Conservation (phyloP, 2,888 invertebrate species). For the Eupithecia pulchellata region DNA sequence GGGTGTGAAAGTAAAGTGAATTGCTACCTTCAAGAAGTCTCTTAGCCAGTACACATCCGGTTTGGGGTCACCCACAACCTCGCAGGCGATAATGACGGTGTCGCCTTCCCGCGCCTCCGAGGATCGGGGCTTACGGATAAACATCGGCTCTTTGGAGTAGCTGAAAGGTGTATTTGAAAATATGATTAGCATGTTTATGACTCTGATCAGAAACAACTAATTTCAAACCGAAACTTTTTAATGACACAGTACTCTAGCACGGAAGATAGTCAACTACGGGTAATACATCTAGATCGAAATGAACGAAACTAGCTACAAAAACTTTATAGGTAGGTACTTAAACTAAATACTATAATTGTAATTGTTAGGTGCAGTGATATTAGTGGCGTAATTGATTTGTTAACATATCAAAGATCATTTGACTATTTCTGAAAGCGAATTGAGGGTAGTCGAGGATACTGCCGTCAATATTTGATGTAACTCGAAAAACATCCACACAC, state of each 20-base stretch:
- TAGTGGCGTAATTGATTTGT: no score
- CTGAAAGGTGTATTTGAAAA: conserved; percentile 68
- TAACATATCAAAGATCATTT: no score
- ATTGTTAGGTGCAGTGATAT: no score
- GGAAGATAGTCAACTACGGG: no score
- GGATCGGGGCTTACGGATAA: conserved; percentile 92
- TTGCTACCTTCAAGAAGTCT: conserved; percentile 92
- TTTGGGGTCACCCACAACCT: conserved; percentile 95
- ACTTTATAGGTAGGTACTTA: no score
- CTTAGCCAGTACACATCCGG: conserved; percentile 95
- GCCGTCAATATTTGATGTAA: no score
- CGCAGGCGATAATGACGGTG: conserved; percentile 93
- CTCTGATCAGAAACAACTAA: neutral
- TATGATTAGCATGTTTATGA: neutral
- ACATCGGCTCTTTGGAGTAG: conserved; percentile 93
- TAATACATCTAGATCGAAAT: no score
- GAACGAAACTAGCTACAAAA: no score
- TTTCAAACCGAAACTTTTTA: neutral
- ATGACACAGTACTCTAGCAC: neutral
- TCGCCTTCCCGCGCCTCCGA: conserved; percentile 94
- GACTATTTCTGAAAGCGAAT: no score
- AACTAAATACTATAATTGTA: no score
- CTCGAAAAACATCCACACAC: no score
- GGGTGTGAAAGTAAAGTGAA: neutral
- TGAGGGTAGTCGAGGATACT: no score